These are phyloP conservation scores for Pogonomyrmex californicus DNA, from an alignment of 1,140 invertebrate species.

Conservation along the genomic window DNA sequence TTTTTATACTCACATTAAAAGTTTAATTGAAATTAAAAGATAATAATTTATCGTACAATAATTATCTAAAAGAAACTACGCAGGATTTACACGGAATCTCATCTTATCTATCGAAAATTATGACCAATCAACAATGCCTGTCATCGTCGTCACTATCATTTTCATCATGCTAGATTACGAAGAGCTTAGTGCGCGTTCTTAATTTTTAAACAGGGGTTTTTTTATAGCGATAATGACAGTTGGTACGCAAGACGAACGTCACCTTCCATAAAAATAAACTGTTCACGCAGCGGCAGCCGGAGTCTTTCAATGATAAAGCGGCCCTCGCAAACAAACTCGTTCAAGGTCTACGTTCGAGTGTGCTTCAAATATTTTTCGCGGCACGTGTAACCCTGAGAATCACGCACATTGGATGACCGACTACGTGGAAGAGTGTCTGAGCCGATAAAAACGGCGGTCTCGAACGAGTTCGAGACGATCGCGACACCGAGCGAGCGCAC, in stretches of 20 bases:
- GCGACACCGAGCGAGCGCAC: neutral
- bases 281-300: constrained; percentile 13
- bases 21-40: neutral
- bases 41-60: neutral
- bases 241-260: constrained; percentile 28
- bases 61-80: neutral
- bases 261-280: constrained; percentile 65
- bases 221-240: constrained; percentile 19
- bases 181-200: neutral
- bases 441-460: constrained; percentile 50
- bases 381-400: constrained; percentile 69
- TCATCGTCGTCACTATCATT: neutral
- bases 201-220: constrained; percentile 29
- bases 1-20: constrained; percentile 4
- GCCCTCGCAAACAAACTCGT: constrained; percentile 79
- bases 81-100: neutral
- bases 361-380: constrained; percentile 81
- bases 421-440: constrained; percentile 36
- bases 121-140: constrained; percentile 33
- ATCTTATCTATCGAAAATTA: constrained; percentile 31
- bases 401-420: constrained; percentile 52
- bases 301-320: constrained; percentile 76
- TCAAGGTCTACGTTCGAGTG: constrained; percentile 80
- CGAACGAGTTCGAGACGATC: constrained; percentile 45
- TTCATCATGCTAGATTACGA: constrained; percentile 41